These are phyloP conservation scores for Globodera rostochiensis DNA, from an alignment of 1,140 invertebrate genomes.

Conservation along the genomic window DNA sequence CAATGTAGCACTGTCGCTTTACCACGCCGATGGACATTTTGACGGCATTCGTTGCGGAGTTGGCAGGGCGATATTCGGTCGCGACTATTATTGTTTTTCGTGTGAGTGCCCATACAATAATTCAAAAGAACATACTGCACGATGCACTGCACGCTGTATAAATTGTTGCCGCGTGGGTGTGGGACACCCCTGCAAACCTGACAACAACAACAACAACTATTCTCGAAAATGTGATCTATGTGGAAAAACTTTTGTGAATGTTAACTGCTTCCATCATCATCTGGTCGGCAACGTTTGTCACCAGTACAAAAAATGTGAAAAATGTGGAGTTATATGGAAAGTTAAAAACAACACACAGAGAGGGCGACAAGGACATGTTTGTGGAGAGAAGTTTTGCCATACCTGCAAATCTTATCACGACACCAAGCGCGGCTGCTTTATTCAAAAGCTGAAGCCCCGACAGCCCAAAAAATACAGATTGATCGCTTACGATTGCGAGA, in stretches of 20 bases:
- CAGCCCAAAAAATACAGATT: background rate
- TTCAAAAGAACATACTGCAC: background rate
- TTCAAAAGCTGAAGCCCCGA: background rate
- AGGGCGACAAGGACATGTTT: background rate
- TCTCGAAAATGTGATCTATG: background rate
- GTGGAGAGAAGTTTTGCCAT: background rate
- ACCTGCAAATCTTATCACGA: background rate
- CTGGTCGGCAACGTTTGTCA: background rate
- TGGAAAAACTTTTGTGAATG: conserved; percentile 1
- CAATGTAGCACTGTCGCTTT: background rate
- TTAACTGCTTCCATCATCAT: conserved; percentile 14
- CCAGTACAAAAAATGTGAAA: background rate
- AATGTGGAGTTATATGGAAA: conserved; percentile 10
- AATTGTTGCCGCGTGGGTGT: background rate
- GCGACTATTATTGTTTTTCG: background rate
- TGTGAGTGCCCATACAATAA: background rate
- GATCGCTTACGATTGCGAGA: background rate
- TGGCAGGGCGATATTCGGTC: background rate
- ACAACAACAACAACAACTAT: background rate
- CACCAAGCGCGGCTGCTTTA: background rate
- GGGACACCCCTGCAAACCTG: background rate
- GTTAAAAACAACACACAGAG: background rate
- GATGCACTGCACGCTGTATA: background rate
- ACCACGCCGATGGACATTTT: background rate
- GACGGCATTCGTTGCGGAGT: conserved; percentile 8